Conservation (phyloP, 2,888 invertebrate species). For the Drosophila anomalata region DNA sequence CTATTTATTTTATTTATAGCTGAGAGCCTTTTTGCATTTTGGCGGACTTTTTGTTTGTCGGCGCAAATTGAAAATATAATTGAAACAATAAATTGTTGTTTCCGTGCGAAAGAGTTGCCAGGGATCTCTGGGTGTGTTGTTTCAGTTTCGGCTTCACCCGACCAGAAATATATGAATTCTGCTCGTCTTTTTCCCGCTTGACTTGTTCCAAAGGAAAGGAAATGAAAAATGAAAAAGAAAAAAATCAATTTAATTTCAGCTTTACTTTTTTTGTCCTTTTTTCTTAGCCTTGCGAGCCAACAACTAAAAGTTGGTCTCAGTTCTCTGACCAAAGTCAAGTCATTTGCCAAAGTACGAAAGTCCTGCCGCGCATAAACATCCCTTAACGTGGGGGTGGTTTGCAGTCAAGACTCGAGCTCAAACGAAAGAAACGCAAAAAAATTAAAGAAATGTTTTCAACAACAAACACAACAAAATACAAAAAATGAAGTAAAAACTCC, state of each 20-base stretch:
- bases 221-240: constrained; percentile 53
- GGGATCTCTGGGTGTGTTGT: constrained; percentile 10
- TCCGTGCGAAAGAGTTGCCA: constrained; percentile 58
- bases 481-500: constrained; percentile 35
- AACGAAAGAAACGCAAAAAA: constrained; percentile 53
- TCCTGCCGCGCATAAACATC: constrained; percentile 67
- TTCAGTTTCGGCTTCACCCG: neutral
- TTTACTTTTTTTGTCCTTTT: constrained; percentile 37
- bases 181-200: neutral
- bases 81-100: constrained; percentile 76
- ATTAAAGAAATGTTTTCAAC: constrained; percentile 73
- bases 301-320: constrained; percentile 44
- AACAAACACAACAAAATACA: constrained; percentile 35
- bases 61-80: constrained; percentile 79
- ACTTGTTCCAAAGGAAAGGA: constrained; percentile 22
- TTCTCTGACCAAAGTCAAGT: constrained; percentile 72
- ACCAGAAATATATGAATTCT: constrained; percentile 1
- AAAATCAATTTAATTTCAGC: constrained; percentile 78
- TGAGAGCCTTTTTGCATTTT: constrained; percentile 64
- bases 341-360: constrained; percentile 74
- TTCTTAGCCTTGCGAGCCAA: neutral
- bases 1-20: constrained; percentile 80
- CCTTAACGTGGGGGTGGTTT: constrained; percentile 71
- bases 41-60: constrained; percentile 72
- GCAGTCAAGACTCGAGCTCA: constrained; percentile 40